phyloP scores from a whole-genome alignment of 64 coral and sea anemone species.

The Stylophora pistillata region DNA sequence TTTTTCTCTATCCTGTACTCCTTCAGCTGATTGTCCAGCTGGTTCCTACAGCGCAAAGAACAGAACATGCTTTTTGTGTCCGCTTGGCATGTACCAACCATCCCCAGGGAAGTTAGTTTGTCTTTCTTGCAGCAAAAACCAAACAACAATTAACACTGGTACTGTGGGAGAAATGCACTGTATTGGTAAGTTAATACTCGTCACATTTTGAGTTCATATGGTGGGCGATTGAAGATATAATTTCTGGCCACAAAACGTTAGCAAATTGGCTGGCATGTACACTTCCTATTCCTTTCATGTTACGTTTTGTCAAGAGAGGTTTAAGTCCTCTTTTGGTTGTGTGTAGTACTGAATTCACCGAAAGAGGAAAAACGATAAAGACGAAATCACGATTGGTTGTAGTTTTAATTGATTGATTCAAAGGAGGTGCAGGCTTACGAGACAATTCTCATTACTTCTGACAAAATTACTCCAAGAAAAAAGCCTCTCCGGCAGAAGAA shows the following conservation, averaged over 20 bases:
- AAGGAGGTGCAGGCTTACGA: too few relatives aligned
- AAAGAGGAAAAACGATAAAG: too few relatives aligned
- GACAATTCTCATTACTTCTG: too few relatives aligned
- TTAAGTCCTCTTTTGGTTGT: too few relatives aligned
- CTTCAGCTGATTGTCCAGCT: slow-evolving; percentile 1
- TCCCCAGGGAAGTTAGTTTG: not conserved
- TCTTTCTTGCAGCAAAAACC: slow-evolving; percentile 3
- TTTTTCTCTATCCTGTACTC: not conserved
- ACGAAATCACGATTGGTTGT: too few relatives aligned
- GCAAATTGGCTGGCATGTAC: too few relatives aligned
- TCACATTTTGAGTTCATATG: not conserved
- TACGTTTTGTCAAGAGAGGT: too few relatives aligned
- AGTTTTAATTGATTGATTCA: too few relatives aligned
- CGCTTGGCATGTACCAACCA: slow-evolving; percentile 15
- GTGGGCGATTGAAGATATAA: not conserved
- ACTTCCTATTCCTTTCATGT: too few relatives aligned
- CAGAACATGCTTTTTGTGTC: not conserved
- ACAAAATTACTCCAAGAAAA: too few relatives aligned
- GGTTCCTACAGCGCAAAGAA: not conserved
- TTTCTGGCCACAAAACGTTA: not conserved
- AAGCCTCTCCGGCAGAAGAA: too few relatives aligned
- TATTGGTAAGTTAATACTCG: not conserved
- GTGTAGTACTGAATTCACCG: too few relatives aligned
- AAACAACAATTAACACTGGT: not conserved
- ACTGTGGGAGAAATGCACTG: not conserved